Evolutionary conservation across 2,113 vertebrate species (phyloP).

Genomic region (Anolis carolinensis): DNA sequence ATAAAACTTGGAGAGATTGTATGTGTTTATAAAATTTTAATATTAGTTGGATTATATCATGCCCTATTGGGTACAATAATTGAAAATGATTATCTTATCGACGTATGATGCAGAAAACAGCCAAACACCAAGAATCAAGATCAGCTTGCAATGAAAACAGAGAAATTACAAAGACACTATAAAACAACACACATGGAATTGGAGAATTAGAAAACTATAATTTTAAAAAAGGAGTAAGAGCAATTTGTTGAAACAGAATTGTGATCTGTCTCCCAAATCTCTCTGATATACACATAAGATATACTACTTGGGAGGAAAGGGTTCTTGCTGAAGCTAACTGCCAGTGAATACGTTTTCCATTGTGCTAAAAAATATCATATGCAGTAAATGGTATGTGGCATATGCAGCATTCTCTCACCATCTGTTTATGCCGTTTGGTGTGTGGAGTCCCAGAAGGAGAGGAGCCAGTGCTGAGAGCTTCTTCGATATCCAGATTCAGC

Average conservation of each 20-base stretch:
- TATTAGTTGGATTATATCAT: neutral
- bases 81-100: neutral
- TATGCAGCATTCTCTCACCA: slow-evolving; percentile 71
- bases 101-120: neutral
- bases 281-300: too few relatives aligned
- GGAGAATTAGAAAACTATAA: too few relatives aligned
- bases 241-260: too few relatives aligned
- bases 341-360: neutral
- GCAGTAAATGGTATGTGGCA: fast-evolving
- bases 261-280: too few relatives aligned
- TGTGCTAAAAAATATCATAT: neutral
- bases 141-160: neutral
- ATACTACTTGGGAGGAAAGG: neutral
- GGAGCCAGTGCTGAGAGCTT: slow-evolving; percentile 81
- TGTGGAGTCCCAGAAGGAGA: slow-evolving; percentile 80
- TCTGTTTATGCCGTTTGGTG: slow-evolving; percentile 70
- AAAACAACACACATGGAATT: neutral
- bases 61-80: neutral
- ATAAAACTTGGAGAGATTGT: neutral
- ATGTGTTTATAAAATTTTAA: neutral
- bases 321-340: neutral
- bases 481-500: slow-evolving; percentile 86
- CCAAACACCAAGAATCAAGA: neutral
- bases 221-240: too few relatives aligned
- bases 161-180: neutral